Base-by-base conservation (phyloP, 1,140 invertebrate species). In the Apocrypta bakeri region DNA sequence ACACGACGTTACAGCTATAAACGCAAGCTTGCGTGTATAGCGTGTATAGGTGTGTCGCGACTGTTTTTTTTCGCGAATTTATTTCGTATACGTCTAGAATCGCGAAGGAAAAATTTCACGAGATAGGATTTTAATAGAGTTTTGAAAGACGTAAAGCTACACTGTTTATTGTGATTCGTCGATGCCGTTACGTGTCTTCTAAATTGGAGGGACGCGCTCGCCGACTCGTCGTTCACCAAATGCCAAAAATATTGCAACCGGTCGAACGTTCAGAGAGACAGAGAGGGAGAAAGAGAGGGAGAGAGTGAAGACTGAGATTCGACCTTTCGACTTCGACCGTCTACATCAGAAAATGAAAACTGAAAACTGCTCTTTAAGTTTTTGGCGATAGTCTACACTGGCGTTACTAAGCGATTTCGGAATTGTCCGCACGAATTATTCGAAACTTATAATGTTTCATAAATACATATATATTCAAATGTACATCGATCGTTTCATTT, bases 131-230 rank as follows among this genome's bases (percentile, higher is more conserved):
- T 40, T 69, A 79, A 69, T 79, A 31, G 64, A 69, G 40, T 69
- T 69, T 48, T 29, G 40, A 79, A 69, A 79, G 40, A 42, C 37
- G 66, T 79, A 69, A 69, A 56, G 4, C 24, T 79, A 79, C 77
- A 69, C 69, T 79, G 77, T 79, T 79, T 79, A 79, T 79, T 69
- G 27, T 69, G 66, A 48, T 69, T 69, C 17, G 37, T 68, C 66
- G 27, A 24, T 12, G 33, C 29, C 25, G 31, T 63, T 69, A 12
- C 37, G 37, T 14, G 66, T 79, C 40, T 69, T 79, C 64, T 79
- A 79, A 79, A 29, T 79, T 33, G 68, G 66, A 79, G 37, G 27
- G 48, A n/a, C n/a, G 17, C 48, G 48, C n/a, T 56, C 21, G 48
- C 48, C 42, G 42, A 17, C 42, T 48, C 42, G 11, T 37, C 61